Evolutionary conservation across 2,888 invertebrate species (phyloP).

Genomic region (Drosophila colorata): DNA sequence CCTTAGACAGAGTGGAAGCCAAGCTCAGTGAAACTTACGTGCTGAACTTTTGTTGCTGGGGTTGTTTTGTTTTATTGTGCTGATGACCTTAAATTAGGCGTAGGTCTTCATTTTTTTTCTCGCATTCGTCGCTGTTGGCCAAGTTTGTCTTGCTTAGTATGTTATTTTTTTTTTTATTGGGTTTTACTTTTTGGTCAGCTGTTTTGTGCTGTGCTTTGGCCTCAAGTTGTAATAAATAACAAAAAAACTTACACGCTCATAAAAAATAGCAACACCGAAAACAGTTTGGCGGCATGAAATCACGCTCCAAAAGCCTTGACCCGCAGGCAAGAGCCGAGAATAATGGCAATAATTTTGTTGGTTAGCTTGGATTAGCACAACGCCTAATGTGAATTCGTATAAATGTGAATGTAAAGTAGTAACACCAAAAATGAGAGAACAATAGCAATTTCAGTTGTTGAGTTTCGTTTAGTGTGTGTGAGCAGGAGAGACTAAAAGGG

Average conservation of each 20-base stretch:
- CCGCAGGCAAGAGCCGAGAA: conserved; percentile 47
- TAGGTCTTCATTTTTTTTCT: conserved; percentile 57
- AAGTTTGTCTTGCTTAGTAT: conserved; percentile 46
- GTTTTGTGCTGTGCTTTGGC: conserved; percentile 55
- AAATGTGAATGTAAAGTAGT: conserved; percentile 62
- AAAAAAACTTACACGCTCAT: conserved; percentile 50
- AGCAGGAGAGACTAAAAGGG: conserved; percentile 17
- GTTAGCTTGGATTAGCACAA: conserved; percentile 51
- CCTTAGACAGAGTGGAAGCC: conserved; percentile 47
- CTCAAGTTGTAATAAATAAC: conserved; percentile 68
- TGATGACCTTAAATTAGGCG: conserved; percentile 83
- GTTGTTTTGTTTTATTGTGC: conserved; percentile 78
- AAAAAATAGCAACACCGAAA: conserved; percentile 32
- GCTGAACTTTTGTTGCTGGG: conserved; percentile 56
- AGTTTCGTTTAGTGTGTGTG: conserved; percentile 16
- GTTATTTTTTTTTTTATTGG: conserved; percentile 40
- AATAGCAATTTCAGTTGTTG: conserved; percentile 51
- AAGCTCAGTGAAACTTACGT: conserved; percentile 64
- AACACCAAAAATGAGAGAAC: conserved; percentile 36
- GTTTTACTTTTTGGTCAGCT: conserved; percentile 54
- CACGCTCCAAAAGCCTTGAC: conserved; percentile 47
- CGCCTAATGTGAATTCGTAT: conserved; percentile 37
- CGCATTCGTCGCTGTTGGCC: conserved; percentile 47
- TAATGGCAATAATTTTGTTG: conserved; percentile 45
- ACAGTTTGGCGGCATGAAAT: conserved; percentile 15